Conservation (phyloP, 2,888 invertebrate genomes). For the Capitulum mitella region DNA sequence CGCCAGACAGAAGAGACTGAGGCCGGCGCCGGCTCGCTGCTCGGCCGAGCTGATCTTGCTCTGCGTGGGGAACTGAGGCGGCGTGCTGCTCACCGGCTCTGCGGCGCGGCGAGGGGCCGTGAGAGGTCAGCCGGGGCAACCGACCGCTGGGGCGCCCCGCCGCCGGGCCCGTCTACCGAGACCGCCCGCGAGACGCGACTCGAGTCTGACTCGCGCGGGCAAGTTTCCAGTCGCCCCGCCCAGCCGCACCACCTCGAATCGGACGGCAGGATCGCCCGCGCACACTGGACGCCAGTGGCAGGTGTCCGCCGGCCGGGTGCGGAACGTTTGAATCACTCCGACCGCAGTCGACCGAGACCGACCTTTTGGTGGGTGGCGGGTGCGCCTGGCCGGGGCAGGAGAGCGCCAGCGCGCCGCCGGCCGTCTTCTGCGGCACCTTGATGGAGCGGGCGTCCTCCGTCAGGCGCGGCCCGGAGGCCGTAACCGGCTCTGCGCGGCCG, state of each 20-base stretch:
- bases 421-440: not conserved
- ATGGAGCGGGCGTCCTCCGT: not conserved
- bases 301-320: too few species aligned
- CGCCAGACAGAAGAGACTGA: constrained; percentile 33
- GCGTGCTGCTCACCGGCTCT: constrained; percentile 37
- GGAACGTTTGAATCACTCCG: too few species aligned
- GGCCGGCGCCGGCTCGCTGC: constrained; percentile 22
- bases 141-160: not conserved
- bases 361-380: constrained; percentile 4
- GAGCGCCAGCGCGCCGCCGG: not conserved
- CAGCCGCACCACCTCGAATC: too few species aligned
- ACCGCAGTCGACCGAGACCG: not conserved
- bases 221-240: too few species aligned
- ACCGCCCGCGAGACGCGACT: too few species aligned
- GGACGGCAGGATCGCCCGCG: too few species aligned
- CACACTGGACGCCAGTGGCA: too few species aligned
- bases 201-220: too few species aligned
- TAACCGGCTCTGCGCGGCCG: not conserved
- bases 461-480: not conserved
- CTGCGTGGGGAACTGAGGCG: constrained; percentile 35
- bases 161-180: too few species aligned
- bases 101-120: not conserved
- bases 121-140: not conserved
- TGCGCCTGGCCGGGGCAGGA: not conserved
- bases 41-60: constrained; percentile 31